These are phyloP conservation scores for Hybos culiciformis DNA, from an alignment of 2,888 invertebrate genomes.

Conservation along the genomic window DNA sequence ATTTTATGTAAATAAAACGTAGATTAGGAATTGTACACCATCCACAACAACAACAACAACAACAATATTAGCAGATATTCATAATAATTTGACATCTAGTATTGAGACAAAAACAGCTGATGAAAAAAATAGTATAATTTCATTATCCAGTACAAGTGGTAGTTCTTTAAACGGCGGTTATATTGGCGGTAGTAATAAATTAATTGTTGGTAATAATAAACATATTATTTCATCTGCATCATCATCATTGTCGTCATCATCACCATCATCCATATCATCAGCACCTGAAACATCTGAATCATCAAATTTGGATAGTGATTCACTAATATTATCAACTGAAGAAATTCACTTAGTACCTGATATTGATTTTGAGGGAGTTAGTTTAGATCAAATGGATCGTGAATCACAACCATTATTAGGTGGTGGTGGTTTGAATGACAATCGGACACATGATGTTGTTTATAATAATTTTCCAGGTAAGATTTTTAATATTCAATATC, in stretches of 20 bases:
- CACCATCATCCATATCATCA: too few relatives aligned
- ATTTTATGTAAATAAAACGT: too few relatives aligned
- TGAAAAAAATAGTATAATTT: conserved; percentile 10
- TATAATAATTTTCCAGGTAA: conserved; percentile 80
- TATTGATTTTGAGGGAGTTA: conserved; percentile 62
- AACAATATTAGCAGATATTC: too few relatives aligned
- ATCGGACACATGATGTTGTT: conserved; percentile 50
- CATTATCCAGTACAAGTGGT: conserved; percentile 5
- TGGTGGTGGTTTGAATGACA: conserved; percentile 61
- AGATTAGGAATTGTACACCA: too few relatives aligned
- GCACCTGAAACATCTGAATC: conserved; percentile 12
- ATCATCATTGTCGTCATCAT: conserved; percentile 16
- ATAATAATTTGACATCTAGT: conserved; percentile 16
- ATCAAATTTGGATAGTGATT: conserved; percentile 11
- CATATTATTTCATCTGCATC: conserved; percentile 44
- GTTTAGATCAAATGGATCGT: conserved; percentile 66
- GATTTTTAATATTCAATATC: conserved; percentile 12
- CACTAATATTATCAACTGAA: conserved; percentile 21
- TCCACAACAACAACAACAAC: too few relatives aligned
- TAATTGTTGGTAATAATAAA: too few relatives aligned
- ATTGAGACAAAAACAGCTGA: conserved; percentile 5
- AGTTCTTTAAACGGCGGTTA: conserved; percentile 5
- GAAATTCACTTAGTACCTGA: conserved; percentile 57
- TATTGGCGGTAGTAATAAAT: conserved; percentile 21
- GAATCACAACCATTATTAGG: conserved; percentile 91